Evolutionary conservation across 2,797 vertebrate species (phyloP).

Genomic region (Squalus acanthias): DNA sequence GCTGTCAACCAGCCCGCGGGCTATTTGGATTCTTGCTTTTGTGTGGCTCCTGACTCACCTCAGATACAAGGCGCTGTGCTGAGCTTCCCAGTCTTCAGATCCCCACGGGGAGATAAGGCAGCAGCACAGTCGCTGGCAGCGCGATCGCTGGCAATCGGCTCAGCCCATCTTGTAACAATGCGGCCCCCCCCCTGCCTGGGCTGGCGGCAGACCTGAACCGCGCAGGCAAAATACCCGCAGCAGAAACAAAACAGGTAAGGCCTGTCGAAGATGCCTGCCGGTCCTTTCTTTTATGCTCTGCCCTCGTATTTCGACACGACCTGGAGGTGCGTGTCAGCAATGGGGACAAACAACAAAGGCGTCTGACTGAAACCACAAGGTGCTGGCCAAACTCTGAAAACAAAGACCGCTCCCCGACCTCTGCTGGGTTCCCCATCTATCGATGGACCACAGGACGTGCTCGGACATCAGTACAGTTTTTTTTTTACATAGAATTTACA

Average conservation of each 20-base stretch:
- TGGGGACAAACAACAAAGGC: not conserved
- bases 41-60: not conserved
- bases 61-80: not conserved
- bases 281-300: not conserved
- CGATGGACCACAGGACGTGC: not conserved
- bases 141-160: not conserved
- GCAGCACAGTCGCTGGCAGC: not conserved
- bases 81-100: not conserved
- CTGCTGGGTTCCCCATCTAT: not conserved
- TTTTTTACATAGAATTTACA: not conserved
- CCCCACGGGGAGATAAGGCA: not conserved
- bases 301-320: not conserved
- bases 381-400: not conserved
- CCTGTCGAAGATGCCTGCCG: not conserved
- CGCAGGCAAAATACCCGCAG: slow-evolving; percentile 32
- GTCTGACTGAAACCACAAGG: not conserved
- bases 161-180: not conserved
- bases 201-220: not conserved
- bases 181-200: not conserved
- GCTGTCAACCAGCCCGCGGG: not conserved
- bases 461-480: not conserved
- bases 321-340: not conserved
- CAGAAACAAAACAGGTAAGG: not conserved
- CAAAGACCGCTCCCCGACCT: not conserved
- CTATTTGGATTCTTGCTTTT: slow-evolving; percentile 35